Percentiles rank a stretch among this genome's conserved stretches.
Evolutionary conservation across 2,888 invertebrate genomes (phyloP).

Genomic region (Venusia cambrica): DNA sequence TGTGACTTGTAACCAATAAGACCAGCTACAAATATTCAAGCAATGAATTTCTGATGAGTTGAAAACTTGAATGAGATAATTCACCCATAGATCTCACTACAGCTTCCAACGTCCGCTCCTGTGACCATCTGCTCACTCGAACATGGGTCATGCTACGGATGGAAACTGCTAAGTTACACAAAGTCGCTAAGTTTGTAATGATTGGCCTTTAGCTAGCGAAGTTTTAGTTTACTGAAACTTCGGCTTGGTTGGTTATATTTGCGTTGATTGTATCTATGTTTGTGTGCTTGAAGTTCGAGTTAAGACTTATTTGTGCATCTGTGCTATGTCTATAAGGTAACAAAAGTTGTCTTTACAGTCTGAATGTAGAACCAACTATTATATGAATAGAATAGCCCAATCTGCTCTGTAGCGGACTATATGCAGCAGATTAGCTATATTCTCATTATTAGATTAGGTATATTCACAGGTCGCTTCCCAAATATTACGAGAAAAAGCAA

Average conservation of each 20-base stretch:
- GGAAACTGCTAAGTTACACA: constrained; percentile 23
- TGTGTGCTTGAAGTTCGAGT: constrained; percentile 5
- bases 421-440: no score
- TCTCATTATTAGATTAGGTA: no score
- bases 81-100: constrained; percentile 5
- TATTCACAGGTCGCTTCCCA: no score
- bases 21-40: no score
- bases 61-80: constrained; percentile 6
- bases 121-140: constrained; percentile 18
- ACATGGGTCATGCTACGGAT: constrained; percentile 22
- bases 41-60: constrained; percentile 1
- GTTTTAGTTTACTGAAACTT: constrained; percentile 17
- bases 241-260: constrained; percentile 21
- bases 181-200: constrained; percentile 30
- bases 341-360: no score
- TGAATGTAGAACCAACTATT: no score
- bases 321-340: no score
- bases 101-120: constrained; percentile 13
- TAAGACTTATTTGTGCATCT: no score
- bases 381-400: no score
- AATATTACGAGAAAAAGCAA: no score
- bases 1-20: no score
- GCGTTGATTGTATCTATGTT: constrained; percentile 16
- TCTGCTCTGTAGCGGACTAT: no score
- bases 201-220: constrained; percentile 27